These are phyloP conservation scores for Apistogramma diplotaenia DNA, from an alignment of 2,113 vertebrate genomes.

Conservation along the genomic window DNA sequence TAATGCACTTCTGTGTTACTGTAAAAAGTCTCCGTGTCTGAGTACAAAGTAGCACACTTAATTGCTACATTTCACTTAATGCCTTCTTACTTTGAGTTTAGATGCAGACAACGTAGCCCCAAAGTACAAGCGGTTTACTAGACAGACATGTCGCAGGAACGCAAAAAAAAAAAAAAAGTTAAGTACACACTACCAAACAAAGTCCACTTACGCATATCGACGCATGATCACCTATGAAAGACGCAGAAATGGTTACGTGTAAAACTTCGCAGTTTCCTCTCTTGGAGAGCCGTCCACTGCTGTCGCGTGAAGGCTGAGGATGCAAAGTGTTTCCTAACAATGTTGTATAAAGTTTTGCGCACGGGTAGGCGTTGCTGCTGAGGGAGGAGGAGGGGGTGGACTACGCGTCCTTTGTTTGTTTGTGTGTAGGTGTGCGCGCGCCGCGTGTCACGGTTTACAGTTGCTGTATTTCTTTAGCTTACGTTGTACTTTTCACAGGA, in stretches of 20 bases:
- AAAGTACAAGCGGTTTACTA: not conserved
- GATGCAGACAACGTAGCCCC: not conserved
- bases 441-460: too few species aligned
- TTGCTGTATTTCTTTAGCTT: too few species aligned
- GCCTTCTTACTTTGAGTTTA: not conserved
- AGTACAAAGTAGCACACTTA: not conserved
- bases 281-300: not conserved
- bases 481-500: too few species aligned
- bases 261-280: not conserved
- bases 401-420: not conserved
- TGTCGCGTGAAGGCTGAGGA: not conserved
- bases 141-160: not conserved
- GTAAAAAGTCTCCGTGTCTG: not conserved
- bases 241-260: not conserved
- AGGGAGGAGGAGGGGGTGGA: constrained; percentile 24
- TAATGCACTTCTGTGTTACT: not conserved
- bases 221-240: constrained; percentile 1
- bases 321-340: not conserved
- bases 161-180: not conserved
- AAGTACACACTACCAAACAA: not conserved
- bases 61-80: too few species aligned
- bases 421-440: too few species aligned
- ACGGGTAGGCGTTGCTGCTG: constrained; percentile 14
- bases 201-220: constrained; percentile 30
- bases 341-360: not conserved